These are phyloP conservation scores for Ochropleura plecta DNA, from an alignment of 2,888 invertebrate genomes.

Conservation along the genomic window DNA sequence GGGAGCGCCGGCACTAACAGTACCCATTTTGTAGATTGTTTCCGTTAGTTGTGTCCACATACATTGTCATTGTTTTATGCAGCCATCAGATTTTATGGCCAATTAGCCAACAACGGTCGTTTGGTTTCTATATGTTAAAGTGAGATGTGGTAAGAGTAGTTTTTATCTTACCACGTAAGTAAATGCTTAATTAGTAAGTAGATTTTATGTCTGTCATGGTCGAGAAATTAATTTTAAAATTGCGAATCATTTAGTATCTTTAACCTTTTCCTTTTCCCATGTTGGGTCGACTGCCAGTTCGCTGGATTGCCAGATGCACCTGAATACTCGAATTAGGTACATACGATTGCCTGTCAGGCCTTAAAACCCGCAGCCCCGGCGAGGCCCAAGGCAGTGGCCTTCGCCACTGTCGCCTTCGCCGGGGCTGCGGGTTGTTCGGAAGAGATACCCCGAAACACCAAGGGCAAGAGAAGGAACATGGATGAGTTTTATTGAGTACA, in stretches of 20 bases:
- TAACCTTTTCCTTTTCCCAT: neutral
- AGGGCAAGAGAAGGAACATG: too few relatives aligned
- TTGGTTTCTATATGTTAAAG: conserved; percentile 24
- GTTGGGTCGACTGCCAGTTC: neutral
- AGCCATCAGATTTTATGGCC: conserved; percentile 41
- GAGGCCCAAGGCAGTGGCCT: too few relatives aligned
- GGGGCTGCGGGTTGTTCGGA: too few relatives aligned
- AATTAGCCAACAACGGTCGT: conserved; percentile 41
- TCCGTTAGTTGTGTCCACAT: conserved; percentile 68
- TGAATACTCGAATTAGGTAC: neutral
- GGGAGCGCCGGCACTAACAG: conserved; percentile 85
- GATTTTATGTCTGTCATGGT: neutral
- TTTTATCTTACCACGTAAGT: neutral
- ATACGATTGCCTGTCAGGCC: neutral
- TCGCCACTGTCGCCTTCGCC: too few relatives aligned
- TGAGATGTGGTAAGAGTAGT: conserved; percentile 5
- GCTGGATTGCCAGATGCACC: neutral
- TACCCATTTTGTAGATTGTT: conserved; percentile 86
- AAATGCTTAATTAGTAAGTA: neutral
- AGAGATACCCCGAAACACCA: too few relatives aligned
- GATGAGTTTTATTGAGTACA: too few relatives aligned
- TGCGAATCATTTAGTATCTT: neutral
- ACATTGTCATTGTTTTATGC: conserved; percentile 61
- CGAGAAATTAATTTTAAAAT: neutral
- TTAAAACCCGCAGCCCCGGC: too few relatives aligned